A percentile compares a stretch with the other conserved stretches of the same genome.
These are phyloP conservation scores for Lepus europaeus DNA, from an alignment of 2,113 vertebrate species.

Conservation along the genomic window DNA sequence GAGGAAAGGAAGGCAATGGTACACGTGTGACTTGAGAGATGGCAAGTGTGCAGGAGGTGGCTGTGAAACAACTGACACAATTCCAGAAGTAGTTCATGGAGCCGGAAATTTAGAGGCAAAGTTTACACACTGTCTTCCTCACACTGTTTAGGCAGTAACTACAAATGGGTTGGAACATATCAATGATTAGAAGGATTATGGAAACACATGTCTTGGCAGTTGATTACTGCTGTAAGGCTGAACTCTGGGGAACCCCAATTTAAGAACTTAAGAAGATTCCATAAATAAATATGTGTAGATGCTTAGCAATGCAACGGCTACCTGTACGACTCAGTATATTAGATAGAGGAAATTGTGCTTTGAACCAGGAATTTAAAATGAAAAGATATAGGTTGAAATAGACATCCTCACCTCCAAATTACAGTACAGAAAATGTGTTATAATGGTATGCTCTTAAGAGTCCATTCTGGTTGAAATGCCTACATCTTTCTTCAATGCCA, in stretches of 20 bases:
- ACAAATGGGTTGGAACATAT: not conserved
- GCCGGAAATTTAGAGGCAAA: not conserved
- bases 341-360: not conserved
- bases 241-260: not conserved
- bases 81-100: not conserved
- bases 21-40: not conserved
- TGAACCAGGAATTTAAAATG: not conserved
- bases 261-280: not conserved
- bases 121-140: not conserved
- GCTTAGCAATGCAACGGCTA: not conserved
- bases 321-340: not conserved
- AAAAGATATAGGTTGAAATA: not conserved
- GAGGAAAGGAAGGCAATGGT: not conserved
- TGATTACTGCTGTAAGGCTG: not conserved
- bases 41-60: accelerated
- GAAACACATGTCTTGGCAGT: not conserved
- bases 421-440: not conserved
- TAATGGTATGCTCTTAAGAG: not conserved
- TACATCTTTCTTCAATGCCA: not conserved
- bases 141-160: not conserved
- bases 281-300: not conserved
- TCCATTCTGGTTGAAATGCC: not conserved
- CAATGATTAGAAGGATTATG: not conserved
- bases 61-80: not conserved
- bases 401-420: not conserved